Percentiles rank a stretch among this genome's conserved stretches.
These are phyloP conservation scores for Grapholita molesta DNA, from an alignment of 1,140 invertebrate species.

Conservation along the genomic window DNA sequence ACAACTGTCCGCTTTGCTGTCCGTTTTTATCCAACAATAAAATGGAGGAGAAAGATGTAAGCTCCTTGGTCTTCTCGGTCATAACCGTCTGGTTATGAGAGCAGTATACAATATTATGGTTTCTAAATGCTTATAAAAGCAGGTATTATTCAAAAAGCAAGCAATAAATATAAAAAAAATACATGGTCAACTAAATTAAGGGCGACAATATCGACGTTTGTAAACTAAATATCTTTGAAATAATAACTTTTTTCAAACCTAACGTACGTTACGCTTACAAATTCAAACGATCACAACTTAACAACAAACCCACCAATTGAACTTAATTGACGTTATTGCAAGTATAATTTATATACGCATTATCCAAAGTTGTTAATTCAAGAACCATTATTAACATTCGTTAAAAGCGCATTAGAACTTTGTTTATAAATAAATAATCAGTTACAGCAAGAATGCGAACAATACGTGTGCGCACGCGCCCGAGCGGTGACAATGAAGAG, in stretches of 20 bases:
- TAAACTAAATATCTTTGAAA: too few relatives aligned
- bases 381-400: constrained; percentile 21
- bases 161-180: too few relatives aligned
- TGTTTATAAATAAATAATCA: constrained; percentile 35
- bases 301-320: background rate
- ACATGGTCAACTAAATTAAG: too few relatives aligned
- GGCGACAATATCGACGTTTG: too few relatives aligned
- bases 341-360: background rate
- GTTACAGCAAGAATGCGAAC: constrained; percentile 20
- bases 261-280: background rate
- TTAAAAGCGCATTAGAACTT: constrained; percentile 38
- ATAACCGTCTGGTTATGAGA: too few relatives aligned
- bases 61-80: too few relatives aligned
- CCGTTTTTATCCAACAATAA: too few relatives aligned
- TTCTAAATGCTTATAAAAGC: too few relatives aligned
- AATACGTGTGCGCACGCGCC: constrained; percentile 27
- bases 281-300: background rate
- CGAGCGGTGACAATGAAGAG: constrained; percentile 20
- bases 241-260: background rate
- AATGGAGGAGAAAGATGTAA: too few relatives aligned
- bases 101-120: too few relatives aligned
- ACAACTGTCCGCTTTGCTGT: too few relatives aligned
- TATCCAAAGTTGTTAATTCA: constrained; percentile 6
- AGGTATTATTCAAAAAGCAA: too few relatives aligned
- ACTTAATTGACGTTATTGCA: background rate